Conservation (phyloP, 2,888 invertebrate species). For the Macrophya alboannulata region DNA sequence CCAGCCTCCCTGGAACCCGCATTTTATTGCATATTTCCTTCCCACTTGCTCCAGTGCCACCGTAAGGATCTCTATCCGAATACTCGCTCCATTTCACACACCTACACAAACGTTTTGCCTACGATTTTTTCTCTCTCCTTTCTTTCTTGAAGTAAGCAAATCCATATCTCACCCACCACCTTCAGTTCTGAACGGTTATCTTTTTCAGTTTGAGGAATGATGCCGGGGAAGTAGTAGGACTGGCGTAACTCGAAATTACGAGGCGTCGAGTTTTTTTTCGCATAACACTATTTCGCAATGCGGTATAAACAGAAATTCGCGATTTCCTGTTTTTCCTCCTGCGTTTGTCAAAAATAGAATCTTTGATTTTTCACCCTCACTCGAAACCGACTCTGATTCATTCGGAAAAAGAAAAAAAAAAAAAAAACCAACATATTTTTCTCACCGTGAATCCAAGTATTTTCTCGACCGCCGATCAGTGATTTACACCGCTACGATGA, state of each 20-base stretch:
- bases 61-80: conserved; percentile 70
- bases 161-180: conserved; percentile 23
- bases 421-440: background rate
- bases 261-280: background rate
- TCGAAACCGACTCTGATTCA: background rate
- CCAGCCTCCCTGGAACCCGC: conserved; percentile 12
- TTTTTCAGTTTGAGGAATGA: conserved; percentile 71
- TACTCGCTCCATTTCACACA: conserved; percentile 70
- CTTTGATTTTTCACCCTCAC: conserved; percentile 24
- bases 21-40: conserved; percentile 51
- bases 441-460: background rate
- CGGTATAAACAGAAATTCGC: conserved; percentile 4
- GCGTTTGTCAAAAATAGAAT: background rate
- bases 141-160: conserved; percentile 15
- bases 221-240: conserved; percentile 56
- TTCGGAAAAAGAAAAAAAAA: background rate
- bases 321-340: background rate
- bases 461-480: conserved; percentile 53
- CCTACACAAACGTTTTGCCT: conserved; percentile 48
- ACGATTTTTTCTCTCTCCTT: background rate
- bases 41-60: conserved; percentile 25
- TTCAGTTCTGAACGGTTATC: conserved; percentile 62
- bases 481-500: conserved; percentile 62
- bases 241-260: conserved; percentile 33
- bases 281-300: conserved; percentile 26